Evolutionary conservation across 2,888 invertebrate genomes (phyloP).

Genomic region (Lapara coniferarum): DNA sequence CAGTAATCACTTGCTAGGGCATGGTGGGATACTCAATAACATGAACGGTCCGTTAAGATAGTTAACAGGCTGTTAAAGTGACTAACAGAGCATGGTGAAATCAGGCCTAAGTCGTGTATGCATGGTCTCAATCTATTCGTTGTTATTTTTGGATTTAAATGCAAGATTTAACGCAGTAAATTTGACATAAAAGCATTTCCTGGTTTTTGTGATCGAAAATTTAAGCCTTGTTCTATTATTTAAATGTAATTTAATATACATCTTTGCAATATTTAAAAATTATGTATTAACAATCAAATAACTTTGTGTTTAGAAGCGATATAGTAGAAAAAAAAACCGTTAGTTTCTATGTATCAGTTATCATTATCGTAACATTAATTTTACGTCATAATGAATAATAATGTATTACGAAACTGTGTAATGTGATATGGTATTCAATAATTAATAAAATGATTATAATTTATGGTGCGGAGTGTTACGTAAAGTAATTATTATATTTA

Average conservation of each 20-base stretch:
- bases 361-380: slow-evolving; percentile 8
- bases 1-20: no score
- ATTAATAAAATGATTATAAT: slow-evolving; percentile 36
- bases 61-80: no score
- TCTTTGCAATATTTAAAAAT: slow-evolving; percentile 22
- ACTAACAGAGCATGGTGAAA: no score
- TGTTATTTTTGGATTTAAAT: no score
- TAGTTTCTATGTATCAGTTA: background rate
- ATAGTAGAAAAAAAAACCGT: slow-evolving; percentile 16
- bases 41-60: no score
- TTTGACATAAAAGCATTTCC: no score
- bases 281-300: slow-evolving; percentile 3
- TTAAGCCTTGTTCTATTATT: slow-evolving; percentile 6
- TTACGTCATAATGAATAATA: slow-evolving; percentile 24
- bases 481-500: slow-evolving; percentile 41
- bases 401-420: slow-evolving; percentile 25
- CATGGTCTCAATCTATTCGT: no score
- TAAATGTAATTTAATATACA: slow-evolving; percentile 30
- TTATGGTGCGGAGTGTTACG: slow-evolving; percentile 34
- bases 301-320: background rate
- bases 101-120: slow-evolving; percentile 23
- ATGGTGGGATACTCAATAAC: no score
- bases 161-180: no score
- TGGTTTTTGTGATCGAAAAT: no score
- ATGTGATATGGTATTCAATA: slow-evolving; percentile 27